Percentiles rank a stretch among this genome's conserved stretches.
Evolutionary conservation across 2,888 invertebrate genomes (phyloP).

Genomic region (Aphidoletes aphidimyza): DNA sequence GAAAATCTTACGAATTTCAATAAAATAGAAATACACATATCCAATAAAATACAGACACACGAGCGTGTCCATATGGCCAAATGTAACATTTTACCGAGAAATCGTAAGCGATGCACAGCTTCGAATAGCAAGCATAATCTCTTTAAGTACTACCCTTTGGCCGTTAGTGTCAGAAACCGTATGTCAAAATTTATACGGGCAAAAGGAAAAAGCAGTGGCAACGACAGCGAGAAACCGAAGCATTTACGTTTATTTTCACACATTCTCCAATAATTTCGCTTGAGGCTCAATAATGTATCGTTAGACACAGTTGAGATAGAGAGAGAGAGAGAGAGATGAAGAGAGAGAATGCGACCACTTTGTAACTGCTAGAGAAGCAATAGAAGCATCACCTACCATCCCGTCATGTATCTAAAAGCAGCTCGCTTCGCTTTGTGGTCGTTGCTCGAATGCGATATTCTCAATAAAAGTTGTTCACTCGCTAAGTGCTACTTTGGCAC

Average conservation of each 20-base stretch:
- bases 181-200: conserved; percentile 35
- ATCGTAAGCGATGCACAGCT: not conserved
- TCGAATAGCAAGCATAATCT: not conserved
- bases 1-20: conserved; percentile 8
- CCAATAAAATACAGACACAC: conserved; percentile 22
- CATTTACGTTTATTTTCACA: conserved; percentile 44
- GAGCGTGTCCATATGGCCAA: conserved; percentile 17
- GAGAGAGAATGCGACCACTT: not conserved
- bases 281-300: conserved; percentile 6
- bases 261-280: conserved; percentile 27
- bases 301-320: no score
- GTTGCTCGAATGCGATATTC: conserved; percentile 9
- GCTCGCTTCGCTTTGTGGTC: not conserved
- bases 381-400: not conserved
- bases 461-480: not conserved
- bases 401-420: not conserved
- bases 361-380: not conserved
- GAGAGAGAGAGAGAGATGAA: no score
- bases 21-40: conserved; percentile 45
- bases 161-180: conserved; percentile 57
- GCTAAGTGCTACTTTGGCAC: conserved; percentile 41
- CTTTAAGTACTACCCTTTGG: conserved; percentile 55
- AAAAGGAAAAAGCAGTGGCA: not conserved
- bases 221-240: not conserved
- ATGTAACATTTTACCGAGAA: not conserved